Percentiles rank a stretch among this genome's conserved stretches.
Conservation (phyloP, 2,113 vertebrate species). For the Salminus brasiliensis region DNA sequence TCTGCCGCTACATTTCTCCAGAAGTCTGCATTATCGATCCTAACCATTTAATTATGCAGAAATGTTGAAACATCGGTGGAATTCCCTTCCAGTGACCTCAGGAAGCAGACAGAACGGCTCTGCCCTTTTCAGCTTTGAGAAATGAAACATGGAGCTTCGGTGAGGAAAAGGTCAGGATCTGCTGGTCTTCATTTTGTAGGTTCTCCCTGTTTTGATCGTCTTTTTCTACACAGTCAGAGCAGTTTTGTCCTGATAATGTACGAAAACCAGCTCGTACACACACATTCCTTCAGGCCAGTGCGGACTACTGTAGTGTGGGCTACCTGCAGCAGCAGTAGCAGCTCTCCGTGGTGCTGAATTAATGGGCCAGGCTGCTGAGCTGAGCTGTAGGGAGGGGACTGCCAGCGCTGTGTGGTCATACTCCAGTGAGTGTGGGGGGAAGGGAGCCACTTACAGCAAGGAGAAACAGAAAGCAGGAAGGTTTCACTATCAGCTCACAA, state of each 20-base stretch:
- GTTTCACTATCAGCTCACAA: constrained; percentile 32
- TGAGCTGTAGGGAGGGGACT: constrained; percentile 57
- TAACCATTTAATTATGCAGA: too few species aligned
- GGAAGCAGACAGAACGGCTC: too few species aligned
- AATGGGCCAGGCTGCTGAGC: constrained; percentile 57
- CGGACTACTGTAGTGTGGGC: constrained; percentile 38
- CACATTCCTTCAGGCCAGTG: constrained; percentile 49
- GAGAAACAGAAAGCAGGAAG: constrained; percentile 33
- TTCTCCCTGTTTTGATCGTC: constrained; percentile 19
- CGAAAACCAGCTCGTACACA: not conserved
- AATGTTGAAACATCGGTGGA: too few species aligned
- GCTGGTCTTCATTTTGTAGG: not conserved
- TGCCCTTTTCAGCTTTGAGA: too few species aligned
- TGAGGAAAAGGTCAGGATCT: not conserved
- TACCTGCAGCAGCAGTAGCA: constrained; percentile 72
- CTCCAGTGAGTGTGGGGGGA: constrained; percentile 63
- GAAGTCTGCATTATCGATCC: too few species aligned
- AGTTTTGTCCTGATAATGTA: not conserved
- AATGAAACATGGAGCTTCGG: too few species aligned
- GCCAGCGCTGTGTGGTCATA: constrained; percentile 62
- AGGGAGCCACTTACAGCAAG: constrained; percentile 48
- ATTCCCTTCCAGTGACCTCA: too few species aligned
- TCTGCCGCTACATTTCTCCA: too few species aligned
- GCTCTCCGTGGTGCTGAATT: constrained; percentile 79
- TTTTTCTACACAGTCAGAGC: constrained; percentile 14